phyloP scores from a whole-genome alignment of 2,113 vertebrate genomes.

The Strix uralensis region DNA sequence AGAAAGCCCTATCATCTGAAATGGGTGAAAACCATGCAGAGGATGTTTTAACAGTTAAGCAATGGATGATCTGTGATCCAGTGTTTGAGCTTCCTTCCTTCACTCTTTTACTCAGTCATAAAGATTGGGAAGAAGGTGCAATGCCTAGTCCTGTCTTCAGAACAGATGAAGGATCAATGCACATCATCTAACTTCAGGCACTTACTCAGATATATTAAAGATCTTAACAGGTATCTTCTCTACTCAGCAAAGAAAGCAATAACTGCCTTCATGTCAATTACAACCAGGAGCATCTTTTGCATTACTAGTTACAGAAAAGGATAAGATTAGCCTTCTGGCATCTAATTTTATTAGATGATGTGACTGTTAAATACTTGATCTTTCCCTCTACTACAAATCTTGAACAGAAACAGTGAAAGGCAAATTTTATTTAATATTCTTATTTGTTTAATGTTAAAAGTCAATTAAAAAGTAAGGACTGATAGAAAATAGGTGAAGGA shows the following conservation, averaged over 20 bases:
- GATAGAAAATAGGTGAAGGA: neutral
- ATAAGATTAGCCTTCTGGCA: neutral
- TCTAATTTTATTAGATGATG: neutral
- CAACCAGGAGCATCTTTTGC: neutral
- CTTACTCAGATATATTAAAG: neutral
- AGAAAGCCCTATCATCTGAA: neutral
- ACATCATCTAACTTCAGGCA: neutral
- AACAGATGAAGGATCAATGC: neutral
- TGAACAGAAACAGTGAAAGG: neutral
- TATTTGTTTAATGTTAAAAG: neutral
- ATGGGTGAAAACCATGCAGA: neutral
- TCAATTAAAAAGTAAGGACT: neutral
- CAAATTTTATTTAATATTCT: neutral
- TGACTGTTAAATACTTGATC: neutral
- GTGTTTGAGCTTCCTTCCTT: neutral
- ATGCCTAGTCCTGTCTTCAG: neutral
- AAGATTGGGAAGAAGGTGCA: neutral
- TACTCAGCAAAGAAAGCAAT: neutral
- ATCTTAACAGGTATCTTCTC: neutral
- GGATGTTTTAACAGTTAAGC: neutral
- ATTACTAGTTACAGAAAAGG: neutral
- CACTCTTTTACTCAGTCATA: neutral
- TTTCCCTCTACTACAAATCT: neutral
- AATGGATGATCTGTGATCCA: neutral
- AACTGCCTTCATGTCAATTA: neutral